phyloP scores from a whole-genome alignment of 1,140 invertebrate species.

The Capitella teleta region DNA sequence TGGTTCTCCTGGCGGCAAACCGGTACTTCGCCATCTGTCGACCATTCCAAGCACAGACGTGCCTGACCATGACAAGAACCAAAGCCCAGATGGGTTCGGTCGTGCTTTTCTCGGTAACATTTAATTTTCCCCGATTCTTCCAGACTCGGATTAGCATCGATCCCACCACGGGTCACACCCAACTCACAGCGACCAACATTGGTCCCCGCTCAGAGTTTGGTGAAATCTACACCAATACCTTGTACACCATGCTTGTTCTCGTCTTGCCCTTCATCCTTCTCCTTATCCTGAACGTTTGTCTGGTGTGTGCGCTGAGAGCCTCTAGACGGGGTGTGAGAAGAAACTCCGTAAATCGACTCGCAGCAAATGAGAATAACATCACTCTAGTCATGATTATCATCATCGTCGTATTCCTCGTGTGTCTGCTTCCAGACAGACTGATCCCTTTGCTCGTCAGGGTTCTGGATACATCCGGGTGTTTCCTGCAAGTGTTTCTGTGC shows the following conservation, averaged over 20 bases:
- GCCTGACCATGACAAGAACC: constrained; percentile 7
- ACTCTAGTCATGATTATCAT: constrained; percentile 12
- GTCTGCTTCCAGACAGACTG: constrained; percentile 8
- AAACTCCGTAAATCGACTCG: background rate
- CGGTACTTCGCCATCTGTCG: constrained; percentile 11
- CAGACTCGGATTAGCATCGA: constrained; percentile 1
- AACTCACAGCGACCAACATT: background rate
- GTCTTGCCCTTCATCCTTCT: constrained; percentile 12
- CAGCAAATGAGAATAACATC: constrained; percentile 10
- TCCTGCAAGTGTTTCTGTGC: background rate
- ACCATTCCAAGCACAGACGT: constrained; percentile 8
- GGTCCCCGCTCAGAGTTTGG: background rate
- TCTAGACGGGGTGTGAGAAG: constrained; percentile 1
- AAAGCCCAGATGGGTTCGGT: constrained; percentile 8
- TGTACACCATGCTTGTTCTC: constrained; percentile 9
- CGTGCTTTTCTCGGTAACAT: constrained; percentile 4
- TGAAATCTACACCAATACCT: constrained; percentile 5
- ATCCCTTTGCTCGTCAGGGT: background rate
- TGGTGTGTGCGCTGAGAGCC: constrained; percentile 3
- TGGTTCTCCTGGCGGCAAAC: constrained; percentile 13
- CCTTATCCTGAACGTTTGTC: constrained; percentile 6
- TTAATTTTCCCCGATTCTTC: constrained; percentile 13
- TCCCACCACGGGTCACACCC: background rate
- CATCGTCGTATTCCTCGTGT: constrained; percentile 11
- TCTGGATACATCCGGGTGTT: background rate